Conservation (phyloP, 2,113 vertebrate species). For the Petrocephalus zakoni region DNA sequence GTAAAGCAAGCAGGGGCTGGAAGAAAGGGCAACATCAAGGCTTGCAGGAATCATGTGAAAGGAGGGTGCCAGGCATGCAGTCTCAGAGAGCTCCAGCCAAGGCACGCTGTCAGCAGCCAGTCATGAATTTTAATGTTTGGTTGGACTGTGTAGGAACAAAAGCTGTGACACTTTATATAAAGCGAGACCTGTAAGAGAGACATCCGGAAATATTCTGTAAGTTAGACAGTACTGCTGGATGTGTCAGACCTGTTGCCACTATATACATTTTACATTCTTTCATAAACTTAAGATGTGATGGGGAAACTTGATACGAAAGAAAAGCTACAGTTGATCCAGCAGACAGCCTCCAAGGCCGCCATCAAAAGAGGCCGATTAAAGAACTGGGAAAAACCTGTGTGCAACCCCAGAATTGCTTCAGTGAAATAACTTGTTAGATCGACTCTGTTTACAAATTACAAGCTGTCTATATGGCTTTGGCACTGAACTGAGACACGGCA, state of each 20-base stretch:
- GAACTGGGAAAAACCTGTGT: no score
- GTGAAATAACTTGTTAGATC: neutral
- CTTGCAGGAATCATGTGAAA: neutral
- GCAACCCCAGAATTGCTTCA: neutral
- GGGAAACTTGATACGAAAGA: neutral
- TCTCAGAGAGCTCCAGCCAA: neutral
- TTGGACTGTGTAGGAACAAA: neutral
- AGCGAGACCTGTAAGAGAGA: neutral
- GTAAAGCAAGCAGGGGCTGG: neutral
- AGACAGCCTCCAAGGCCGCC: no score
- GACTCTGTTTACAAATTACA: neutral
- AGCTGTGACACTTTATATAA: neutral
- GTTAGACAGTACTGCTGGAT: neutral
- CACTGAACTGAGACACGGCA: neutral
- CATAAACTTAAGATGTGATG: neutral
- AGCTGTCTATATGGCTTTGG: neutral
- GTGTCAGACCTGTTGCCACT: neutral
- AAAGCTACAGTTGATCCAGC: neutral
- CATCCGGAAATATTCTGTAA: neutral
- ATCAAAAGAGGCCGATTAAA: no score
- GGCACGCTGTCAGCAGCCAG: neutral
- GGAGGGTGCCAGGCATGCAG: neutral
- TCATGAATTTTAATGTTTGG: neutral
- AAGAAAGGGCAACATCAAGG: no score
- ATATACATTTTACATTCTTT: neutral